Percentiles rank a stretch among this genome's conserved stretches.
These are phyloP conservation scores for Tetanocera ferruginea DNA, from an alignment of 2,888 invertebrate genomes.

Conservation along the genomic window DNA sequence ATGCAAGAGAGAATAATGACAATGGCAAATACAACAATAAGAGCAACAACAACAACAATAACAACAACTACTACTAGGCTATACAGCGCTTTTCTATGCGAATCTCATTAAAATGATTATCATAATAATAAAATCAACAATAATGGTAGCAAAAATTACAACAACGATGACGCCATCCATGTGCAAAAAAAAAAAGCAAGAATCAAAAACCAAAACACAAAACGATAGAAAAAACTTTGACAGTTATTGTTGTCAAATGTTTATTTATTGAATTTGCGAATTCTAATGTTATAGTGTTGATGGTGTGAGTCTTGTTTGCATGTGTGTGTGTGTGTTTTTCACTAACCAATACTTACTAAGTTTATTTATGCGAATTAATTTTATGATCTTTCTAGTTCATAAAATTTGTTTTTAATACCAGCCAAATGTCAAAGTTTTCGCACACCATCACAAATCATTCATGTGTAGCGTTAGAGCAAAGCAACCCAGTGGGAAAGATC, in stretches of 20 bases:
- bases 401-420: conserved; percentile 58
- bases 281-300: background rate
- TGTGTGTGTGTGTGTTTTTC: background rate
- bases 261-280: conserved; percentile 52
- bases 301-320: background rate
- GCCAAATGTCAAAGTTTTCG: conserved; percentile 45
- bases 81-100: background rate
- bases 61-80: background rate
- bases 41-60: background rate
- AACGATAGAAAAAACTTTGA: conserved; percentile 50
- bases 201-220: too few species aligned
- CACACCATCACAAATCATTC: conserved; percentile 46
- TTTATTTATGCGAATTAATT: conserved; percentile 63
- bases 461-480: conserved; percentile 7
- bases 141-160: conserved; percentile 6
- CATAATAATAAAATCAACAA: background rate
- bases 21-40: background rate
- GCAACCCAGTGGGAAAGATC: too few species aligned
- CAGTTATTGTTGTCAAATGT: conserved; percentile 66
- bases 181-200: conserved; percentile 16
- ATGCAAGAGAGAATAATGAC: background rate
- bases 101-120: conserved; percentile 17
- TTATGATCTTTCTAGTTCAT: conserved; percentile 70
- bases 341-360: background rate
- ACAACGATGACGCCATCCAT: conserved; percentile 23